Base-by-base conservation (phyloP, 2,797 vertebrate species). In the Epinephelus awoara region DNA sequence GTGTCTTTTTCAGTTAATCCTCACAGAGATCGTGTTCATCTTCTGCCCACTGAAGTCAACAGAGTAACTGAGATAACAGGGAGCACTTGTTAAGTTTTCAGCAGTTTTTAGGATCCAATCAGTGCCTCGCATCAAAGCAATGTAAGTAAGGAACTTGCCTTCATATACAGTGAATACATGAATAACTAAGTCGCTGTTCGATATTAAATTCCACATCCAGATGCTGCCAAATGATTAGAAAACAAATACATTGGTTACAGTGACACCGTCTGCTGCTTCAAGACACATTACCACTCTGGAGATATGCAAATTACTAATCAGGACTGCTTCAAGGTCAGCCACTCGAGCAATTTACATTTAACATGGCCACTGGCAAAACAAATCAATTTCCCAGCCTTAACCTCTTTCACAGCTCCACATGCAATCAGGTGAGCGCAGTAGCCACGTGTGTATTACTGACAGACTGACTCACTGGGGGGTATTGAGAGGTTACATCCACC, bases 221-320 rank as follows among this genome's bases (percentile, higher is more conserved):
- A 71, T 82, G 44, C 77, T 65, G 34, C 55, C 58, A 69, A 62
- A 65, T 71, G 70, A 84, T 80, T 78, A 80, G 1, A 66, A 79
- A 87, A 85, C 64, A 85, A 78, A 81, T 54, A 71, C 13, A 63
- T 23, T 23, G 10, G 65, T 77, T 68, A 79, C 72, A 56, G 49
- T 64, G 69, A 77, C 74, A 76, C 46, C 67, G 40, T 83, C 47
- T 50, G 64, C 64, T 81, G 80, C 73, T 83, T 21, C 42, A 79
- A 66, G 83, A 89, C 75, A 72, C 69, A 73, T 74, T 66, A 66
- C 50, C 29, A 34, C 74, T 82, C 73, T 68, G 51, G 79, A 84
- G 79, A 82, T 80, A 87, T 84, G 76, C 78, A 92, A 88, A 91
- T 88, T 49, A 85, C 73, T 84, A 85, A 89, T 87, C 77, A 84